Percentiles rank a stretch among this genome's conserved stretches.
Evolutionary conservation across 2,888 invertebrate species (phyloP).

Genomic region (Caenorhabditis sulstoni): DNA sequence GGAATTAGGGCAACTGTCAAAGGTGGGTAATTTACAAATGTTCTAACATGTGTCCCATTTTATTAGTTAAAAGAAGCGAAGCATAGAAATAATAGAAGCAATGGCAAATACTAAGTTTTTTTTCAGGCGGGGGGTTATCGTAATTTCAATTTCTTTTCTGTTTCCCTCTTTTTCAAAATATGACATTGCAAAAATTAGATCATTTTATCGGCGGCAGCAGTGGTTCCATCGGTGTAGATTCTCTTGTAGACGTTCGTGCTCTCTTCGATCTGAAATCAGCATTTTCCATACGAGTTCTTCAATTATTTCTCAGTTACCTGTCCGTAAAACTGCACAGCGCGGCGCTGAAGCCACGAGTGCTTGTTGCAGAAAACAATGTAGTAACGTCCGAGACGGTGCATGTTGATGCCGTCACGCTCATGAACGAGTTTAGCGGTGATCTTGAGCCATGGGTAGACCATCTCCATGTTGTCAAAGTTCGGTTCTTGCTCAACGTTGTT

Average conservation of each 20-base stretch:
- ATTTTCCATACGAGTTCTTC: too few relatives aligned
- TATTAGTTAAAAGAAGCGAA: not conserved
- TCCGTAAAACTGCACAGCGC: slow-evolving; percentile 66
- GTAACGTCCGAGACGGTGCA: slow-evolving; percentile 71
- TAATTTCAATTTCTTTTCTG: not conserved
- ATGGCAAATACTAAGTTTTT: not conserved
- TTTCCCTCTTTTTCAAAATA: slow-evolving; percentile 2
- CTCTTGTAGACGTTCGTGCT: slow-evolving; percentile 57
- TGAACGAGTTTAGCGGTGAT: slow-evolving; percentile 79
- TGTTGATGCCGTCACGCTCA: slow-evolving; percentile 72
- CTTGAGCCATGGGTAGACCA: slow-evolving; percentile 79
- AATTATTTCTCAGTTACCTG: slow-evolving; percentile 25
- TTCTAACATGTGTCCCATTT: not conserved
- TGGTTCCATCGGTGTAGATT: slow-evolving; percentile 68
- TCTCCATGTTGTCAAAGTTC: slow-evolving; percentile 74
- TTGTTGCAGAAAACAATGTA: slow-evolving; percentile 78
- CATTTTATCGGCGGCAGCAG: slow-evolving; percentile 43
- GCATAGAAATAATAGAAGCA: slow-evolving; percentile 10
- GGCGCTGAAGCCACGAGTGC: slow-evolving; percentile 73
- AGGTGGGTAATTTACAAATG: slow-evolving; percentile 1
- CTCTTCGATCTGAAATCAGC: slow-evolving; percentile 61
- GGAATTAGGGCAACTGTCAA: slow-evolving; percentile 34
- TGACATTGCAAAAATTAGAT: slow-evolving; percentile 14
- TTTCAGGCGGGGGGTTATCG: too few relatives aligned
- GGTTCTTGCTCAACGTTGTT: slow-evolving; percentile 61